These are phyloP conservation scores for Astyanax mexicanus DNA, from an alignment of 2,797 vertebrate genomes.

Conservation along the genomic window DNA sequence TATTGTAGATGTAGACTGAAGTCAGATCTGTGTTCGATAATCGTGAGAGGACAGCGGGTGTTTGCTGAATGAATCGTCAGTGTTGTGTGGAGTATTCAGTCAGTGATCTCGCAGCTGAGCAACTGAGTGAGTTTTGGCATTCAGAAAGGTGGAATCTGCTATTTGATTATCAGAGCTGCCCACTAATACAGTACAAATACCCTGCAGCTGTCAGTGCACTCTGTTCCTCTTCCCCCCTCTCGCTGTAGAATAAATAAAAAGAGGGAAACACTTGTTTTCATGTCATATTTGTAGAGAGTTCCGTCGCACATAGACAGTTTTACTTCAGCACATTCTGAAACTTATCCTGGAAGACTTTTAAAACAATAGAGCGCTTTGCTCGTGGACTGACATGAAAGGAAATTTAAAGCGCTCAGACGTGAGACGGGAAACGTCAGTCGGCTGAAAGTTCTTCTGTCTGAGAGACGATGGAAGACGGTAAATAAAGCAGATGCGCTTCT, in stretches of 20 bases:
- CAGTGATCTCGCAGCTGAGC: background rate
- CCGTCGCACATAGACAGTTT: constrained; percentile 49
- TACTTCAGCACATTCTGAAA: constrained; percentile 54
- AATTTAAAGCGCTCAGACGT: constrained; percentile 57
- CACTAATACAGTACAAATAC: background rate
- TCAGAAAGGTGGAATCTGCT: background rate
- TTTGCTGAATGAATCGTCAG: background rate
- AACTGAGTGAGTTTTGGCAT: background rate
- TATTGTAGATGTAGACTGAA: background rate
- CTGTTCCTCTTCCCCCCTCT: constrained; percentile 28
- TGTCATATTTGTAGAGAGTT: constrained; percentile 56
- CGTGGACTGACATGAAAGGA: constrained; percentile 57
- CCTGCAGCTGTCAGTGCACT: constrained; percentile 29
- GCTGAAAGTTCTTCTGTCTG: constrained; percentile 37
- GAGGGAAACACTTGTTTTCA: constrained; percentile 51
- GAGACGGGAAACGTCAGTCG: constrained; percentile 52
- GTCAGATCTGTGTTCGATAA: background rate
- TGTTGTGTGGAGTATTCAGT: background rate
- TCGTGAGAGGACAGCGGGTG: background rate
- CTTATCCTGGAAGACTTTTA: constrained; percentile 53
- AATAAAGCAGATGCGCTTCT: constrained; percentile 24
- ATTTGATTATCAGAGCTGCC: constrained; percentile 1
- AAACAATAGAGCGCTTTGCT: constrained; percentile 58
- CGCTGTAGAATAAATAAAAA: constrained; percentile 43
- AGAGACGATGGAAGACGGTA: constrained; percentile 28